These are phyloP conservation scores for Cotesia typhae DNA, from an alignment of 1,140 invertebrate genomes.

Conservation along the genomic window DNA sequence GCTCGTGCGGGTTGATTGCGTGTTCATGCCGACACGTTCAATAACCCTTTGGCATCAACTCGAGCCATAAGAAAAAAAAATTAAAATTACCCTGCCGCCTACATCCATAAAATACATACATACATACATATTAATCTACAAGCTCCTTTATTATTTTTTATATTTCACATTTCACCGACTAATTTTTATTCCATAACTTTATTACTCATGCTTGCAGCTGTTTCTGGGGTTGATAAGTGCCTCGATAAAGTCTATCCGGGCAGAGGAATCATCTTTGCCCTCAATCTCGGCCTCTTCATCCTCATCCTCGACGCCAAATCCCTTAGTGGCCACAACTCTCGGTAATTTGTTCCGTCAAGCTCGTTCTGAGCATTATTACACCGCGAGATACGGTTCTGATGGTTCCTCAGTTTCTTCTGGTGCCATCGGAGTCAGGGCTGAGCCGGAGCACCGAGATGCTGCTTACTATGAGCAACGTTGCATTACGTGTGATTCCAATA, in stretches of 20 bases:
- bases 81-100: neutral
- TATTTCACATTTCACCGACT: no score
- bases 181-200: neutral
- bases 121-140: neutral
- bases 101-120: neutral
- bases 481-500: conserved; percentile 57
- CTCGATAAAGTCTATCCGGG: conserved; percentile 15
- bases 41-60: conserved; percentile 8
- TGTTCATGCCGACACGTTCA: conserved; percentile 13
- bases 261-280: conserved; percentile 25
- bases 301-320: conserved; percentile 26
- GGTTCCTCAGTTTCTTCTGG: conserved; percentile 48
- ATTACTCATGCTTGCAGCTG: conserved; percentile 19
- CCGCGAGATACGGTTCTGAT: conserved; percentile 50
- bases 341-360: conserved; percentile 56
- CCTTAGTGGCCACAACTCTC: conserved; percentile 46
- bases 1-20: conserved; percentile 11
- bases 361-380: conserved; percentile 52
- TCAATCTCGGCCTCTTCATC: no score
- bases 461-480: conserved; percentile 58
- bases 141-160: neutral
- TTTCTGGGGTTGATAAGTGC: conserved; percentile 24
- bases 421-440: conserved; percentile 48
- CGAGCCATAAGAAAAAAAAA: neutral
- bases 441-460: conserved; percentile 53